Evolutionary conservation across 2,888 invertebrate genomes (phyloP), one percentile per base, ranked within the genome.

Genomic region (Cryptus armator): DNA sequence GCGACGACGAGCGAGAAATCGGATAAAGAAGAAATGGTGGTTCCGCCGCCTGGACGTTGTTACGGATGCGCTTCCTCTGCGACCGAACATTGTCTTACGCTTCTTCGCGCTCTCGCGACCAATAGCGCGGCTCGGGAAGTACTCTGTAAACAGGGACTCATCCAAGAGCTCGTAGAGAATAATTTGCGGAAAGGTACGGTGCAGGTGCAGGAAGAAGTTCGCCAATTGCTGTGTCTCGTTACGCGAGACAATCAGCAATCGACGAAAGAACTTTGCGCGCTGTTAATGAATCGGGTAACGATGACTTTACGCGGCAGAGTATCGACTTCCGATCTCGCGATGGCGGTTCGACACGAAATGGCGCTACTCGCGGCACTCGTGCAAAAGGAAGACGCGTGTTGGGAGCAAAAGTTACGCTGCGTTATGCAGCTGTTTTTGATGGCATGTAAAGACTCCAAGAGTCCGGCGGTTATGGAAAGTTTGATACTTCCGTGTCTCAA

Each of bases 401-500:
- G 99, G 99, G 99, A 99, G 93, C 96, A 97, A 86, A 97, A 99
- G 90, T 94, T 99, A 0, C 96, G 97, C 67, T 97, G 97, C 92
- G 97, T 99, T 85, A 97, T 99, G 94, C 96, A 97, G 88, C 94
- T 99, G 75, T 99, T 99, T 94, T 95, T 98, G 78, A 95, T 96
- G 94, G 97, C 97, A 4, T 96, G 96, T 87, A 95, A 96, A 77
- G 95, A 96, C 93, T 96, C 97, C 0, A 96, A 97, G 85, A 98
- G 97, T 90, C 97, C 98, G 0, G 97, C 97, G 74, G 98, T 99
- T 0, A 96, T 98, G 95, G 98, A 98, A 91, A 97, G 98, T 84
- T 97, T 99, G 19, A 97, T 98, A 86, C 95, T 99, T 86, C 99
- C 99, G 0, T 99, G 99, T 93, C 94, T 99, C 86, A 97, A 98